Evolutionary conservation across 92 coral and sea anemone species (phyloP).

Genomic region (Porites rus): DNA sequence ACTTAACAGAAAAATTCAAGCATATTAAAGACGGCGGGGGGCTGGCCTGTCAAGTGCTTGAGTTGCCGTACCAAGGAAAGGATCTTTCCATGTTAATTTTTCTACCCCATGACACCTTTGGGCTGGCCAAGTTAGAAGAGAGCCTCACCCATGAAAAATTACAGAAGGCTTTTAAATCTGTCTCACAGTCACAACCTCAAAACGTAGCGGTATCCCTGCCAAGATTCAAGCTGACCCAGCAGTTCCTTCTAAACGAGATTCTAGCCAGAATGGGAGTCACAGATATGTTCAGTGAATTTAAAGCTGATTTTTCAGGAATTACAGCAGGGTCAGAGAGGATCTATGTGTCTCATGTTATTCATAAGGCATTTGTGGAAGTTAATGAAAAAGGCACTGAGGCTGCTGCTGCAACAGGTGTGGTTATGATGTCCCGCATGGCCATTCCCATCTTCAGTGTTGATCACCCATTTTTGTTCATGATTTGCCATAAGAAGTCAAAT

Average conservation of each 20-base stretch:
- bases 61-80: conserved; percentile 73
- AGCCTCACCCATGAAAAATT: conserved; percentile 55
- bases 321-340: conserved; percentile 44
- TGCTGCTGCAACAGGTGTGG: conserved; percentile 73
- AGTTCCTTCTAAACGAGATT: conserved; percentile 67
- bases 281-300: conserved; percentile 67
- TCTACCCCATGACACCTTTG: conserved; percentile 77
- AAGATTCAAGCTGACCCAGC: conserved; percentile 74
- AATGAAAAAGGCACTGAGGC: conserved; percentile 94
- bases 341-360: conserved; percentile 78
- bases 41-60: conserved; percentile 75
- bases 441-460: conserved; percentile 76
- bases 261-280: conserved; percentile 64
- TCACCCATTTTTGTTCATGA: conserved; percentile 88
- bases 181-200: conserved; percentile 38
- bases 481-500: conserved; percentile 67
- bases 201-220: conserved; percentile 81
- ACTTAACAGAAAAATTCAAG: conserved; percentile 58
- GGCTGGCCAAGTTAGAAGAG: conserved; percentile 73
- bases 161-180: conserved; percentile 36
- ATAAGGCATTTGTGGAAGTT: conserved; percentile 90
- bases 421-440: conserved; percentile 43
- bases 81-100: conserved; percentile 79
- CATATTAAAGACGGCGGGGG: conserved; percentile 22
- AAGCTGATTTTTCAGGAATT: conserved; percentile 81